Conservation (phyloP, 2,113 vertebrate genomes). For the Charadrius vociferus region DNA sequence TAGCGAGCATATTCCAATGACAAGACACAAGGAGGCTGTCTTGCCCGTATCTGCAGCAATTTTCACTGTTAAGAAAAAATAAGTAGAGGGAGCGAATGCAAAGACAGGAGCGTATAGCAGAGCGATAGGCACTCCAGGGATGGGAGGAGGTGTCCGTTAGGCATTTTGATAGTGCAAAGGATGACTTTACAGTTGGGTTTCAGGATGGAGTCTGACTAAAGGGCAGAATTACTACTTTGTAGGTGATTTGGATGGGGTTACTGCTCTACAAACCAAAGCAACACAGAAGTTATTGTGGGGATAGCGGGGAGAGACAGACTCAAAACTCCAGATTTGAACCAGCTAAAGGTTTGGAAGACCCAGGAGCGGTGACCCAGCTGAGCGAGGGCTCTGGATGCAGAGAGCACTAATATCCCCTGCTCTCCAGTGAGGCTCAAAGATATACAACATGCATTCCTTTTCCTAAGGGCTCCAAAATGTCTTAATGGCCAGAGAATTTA, state of each 20-base stretch:
- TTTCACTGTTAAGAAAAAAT: background rate
- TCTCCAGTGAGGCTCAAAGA: background rate
- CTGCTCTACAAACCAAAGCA: background rate
- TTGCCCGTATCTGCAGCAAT: conserved; percentile 11
- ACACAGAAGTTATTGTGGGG: accelerated
- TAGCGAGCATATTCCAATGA: conserved; percentile 3
- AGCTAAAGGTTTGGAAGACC: background rate
- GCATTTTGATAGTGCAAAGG: background rate
- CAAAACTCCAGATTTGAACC: background rate
- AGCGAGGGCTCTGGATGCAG: accelerated
- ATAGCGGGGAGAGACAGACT: accelerated
- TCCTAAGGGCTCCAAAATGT: background rate
- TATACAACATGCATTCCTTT: too few relatives aligned
- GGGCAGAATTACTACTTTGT: background rate
- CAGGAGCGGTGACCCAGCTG: accelerated
- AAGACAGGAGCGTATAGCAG: accelerated
- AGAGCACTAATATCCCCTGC: accelerated
- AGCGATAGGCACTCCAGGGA: accelerated
- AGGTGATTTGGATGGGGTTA: background rate
- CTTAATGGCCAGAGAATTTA: background rate
- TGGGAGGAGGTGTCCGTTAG: background rate
- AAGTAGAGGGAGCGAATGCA: background rate
- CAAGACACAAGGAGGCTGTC: conserved; percentile 57
- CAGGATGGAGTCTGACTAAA: background rate
- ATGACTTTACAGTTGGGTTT: background rate